These are phyloP conservation scores for Amiota mariae DNA, from an alignment of 2,888 invertebrate genomes.

Conservation along the genomic window DNA sequence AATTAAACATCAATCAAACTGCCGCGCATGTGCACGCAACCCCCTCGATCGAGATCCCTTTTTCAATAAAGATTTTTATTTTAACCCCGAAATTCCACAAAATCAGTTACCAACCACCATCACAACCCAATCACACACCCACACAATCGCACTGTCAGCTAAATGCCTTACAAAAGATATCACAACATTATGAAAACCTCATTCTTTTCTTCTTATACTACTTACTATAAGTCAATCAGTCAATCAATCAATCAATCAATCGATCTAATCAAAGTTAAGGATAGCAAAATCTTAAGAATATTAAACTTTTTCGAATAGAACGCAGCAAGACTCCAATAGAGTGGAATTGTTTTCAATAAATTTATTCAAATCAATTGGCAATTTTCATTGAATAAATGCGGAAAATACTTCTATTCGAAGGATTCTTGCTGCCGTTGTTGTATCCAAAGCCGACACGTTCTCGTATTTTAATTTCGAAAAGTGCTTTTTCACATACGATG, in stretches of 20 bases:
- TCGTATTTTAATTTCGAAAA: constrained; percentile 35
- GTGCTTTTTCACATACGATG: constrained; percentile 75
- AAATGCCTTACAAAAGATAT: too few relatives aligned
- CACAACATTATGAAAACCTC: too few relatives aligned
- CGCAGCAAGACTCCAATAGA: not conserved
- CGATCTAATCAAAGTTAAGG: too few relatives aligned
- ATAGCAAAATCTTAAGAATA: not conserved
- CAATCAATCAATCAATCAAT: not conserved
- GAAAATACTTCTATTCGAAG: not conserved
- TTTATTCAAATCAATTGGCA: constrained; percentile 1
- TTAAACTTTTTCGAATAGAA: constrained; percentile 46
- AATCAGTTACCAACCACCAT: too few relatives aligned
- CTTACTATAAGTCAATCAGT: not conserved
- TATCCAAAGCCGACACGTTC: constrained; percentile 23
- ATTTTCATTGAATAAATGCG: constrained; percentile 8
- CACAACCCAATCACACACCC: too few relatives aligned
- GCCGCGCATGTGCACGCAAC: too few relatives aligned
- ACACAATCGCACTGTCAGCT: too few relatives aligned
- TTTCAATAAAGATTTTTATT: too few relatives aligned
- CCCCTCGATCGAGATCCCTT: too few relatives aligned
- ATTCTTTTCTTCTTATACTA: too few relatives aligned
- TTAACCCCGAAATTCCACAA: too few relatives aligned
- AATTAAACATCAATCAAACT: too few relatives aligned
- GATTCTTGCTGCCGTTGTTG: constrained; percentile 44
- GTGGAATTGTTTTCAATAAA: constrained; percentile 3